phyloP scores from a whole-genome alignment of 2,888 invertebrate species.

The Sinelater perroti region DNA sequence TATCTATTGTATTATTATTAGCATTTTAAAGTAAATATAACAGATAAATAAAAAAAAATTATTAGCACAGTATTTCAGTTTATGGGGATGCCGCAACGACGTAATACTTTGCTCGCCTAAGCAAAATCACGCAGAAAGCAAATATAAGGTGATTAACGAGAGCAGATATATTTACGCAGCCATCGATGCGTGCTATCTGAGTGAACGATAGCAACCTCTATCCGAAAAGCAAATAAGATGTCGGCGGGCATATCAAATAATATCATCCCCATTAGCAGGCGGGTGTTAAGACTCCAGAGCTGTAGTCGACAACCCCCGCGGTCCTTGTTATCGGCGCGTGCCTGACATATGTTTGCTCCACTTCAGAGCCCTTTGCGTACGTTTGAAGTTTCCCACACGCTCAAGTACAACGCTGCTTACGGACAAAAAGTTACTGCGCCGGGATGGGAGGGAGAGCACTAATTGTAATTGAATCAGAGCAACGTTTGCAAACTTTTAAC shows the following conservation, averaged over 20 bases:
- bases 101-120: no score
- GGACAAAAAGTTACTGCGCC: conserved; percentile 45
- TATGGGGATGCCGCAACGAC: no score
- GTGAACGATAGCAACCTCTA: conserved; percentile 1
- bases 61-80: no score
- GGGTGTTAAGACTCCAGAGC: conserved; percentile 45
- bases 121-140: no score
- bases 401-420: conserved; percentile 51
- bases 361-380: conserved; percentile 47
- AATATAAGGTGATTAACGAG: no score
- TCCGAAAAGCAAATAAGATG: conserved; percentile 36
- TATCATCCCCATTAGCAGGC: conserved; percentile 40
- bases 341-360: conserved; percentile 47
- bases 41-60: no score
- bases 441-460: conserved; percentile 27
- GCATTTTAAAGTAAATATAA: no score
- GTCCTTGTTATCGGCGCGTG: conserved; percentile 51
- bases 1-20: no score
- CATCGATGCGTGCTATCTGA: neutral
- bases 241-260: conserved; percentile 34
- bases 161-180: neutral
- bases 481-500: conserved; percentile 27
- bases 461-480: conserved; percentile 37
- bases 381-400: conserved; percentile 57
- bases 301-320: conserved; percentile 49